Base-by-base conservation (phyloP, 2,113 vertebrate genomes). In the Cercocebus atys region DNA sequence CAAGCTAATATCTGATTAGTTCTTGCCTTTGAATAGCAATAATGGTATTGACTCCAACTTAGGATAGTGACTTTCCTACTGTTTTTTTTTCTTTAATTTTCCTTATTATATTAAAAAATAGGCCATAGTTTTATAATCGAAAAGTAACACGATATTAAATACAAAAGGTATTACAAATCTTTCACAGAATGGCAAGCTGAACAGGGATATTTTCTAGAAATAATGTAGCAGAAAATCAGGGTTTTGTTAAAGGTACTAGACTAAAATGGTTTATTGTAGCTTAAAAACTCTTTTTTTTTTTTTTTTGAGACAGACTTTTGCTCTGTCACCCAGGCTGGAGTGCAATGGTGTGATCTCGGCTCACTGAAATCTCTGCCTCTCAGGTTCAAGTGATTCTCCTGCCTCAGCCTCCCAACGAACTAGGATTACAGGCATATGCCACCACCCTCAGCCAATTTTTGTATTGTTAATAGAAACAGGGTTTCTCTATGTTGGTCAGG, bases 41-140 rank as follows among this genome's bases (percentile, higher is more conserved):
- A 90, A 89, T n/a, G 57, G 88, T 68, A 96, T 95, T 96, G 95
- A 95, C 95, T 96, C n/a, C 66, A 94, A 30, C 76, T 38, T 61
- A 95, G 14, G 75, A 95, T 96, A 94, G 97, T 96, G n/a, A 88
- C 40, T 93, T 96, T 86, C n/a, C 90, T 80, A 84, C 45, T 89
- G 61, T 6, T 55, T 79, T 66, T 66, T 79, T 59, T 64, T 66
- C 73, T 82, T 95, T 92, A 96, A 93, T 96, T 98, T 95, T 93
- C 72, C 87, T 93, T 96, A 97, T 93, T 97, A 96, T 92, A 85
- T 85, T 95, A 83, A 94, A 95, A 97, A 95, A 88, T 45, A 93
- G 59, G 47, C 23, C 25, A 83, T 2, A 9, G 0, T 66, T 97
- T 97, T 96, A 97, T 85, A 93, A 95, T 92, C 84, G 84, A 97